Evolutionary conservation across 2,113 vertebrate genomes (phyloP), one percentile per base, ranked within the genome.

Genomic region (Felis chaus): DNA sequence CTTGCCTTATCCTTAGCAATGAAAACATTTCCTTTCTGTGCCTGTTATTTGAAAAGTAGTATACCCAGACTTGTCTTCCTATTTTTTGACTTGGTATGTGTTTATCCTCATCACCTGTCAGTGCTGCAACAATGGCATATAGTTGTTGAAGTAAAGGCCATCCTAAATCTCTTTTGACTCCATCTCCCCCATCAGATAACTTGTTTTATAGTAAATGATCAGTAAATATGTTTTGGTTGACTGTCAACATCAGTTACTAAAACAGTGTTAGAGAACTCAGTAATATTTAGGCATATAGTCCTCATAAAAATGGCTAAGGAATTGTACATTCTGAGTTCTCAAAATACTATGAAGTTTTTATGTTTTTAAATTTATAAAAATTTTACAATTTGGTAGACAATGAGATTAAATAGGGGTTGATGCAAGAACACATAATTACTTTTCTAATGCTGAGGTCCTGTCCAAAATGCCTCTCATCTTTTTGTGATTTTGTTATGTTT

Each of bases 401-500:
- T 87, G 41, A 93, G 33, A 74, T 93, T 90, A 48, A 7, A 4
- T n/a, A 82, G 63, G 41, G 78, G 94, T 69, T 69, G 18, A 79
- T 91, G 31, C 31, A 69, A 41, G 33, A 94, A 65, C 5, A 85
- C 9, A 69, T 13, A 94, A 71, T 93, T 90, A 68, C 73, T 94
- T 94, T 89, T 94, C 9, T 68, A 92, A 89, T 95, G 36, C 25
- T 4, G 81, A 57, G 7, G 41, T 95, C 13, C 8, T 89, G 3
- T 89, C n/a, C 29, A 81, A 88, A 80, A 55, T 85, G 31, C 15
- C 63, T 31, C 57, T 91, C 33, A 76, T 3, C 71, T 96, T 96
- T 94, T 71, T 89, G 7, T 89, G 71, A 95, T 65, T 85, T 91
- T 13, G 69, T 86, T 66, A 78, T 85, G 15, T n/a, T 76, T 94